Evolutionary conservation across 2,797 vertebrate genomes (phyloP), one percentile per base, ranked within the genome.

Genomic region (Carduelis carduelis): DNA sequence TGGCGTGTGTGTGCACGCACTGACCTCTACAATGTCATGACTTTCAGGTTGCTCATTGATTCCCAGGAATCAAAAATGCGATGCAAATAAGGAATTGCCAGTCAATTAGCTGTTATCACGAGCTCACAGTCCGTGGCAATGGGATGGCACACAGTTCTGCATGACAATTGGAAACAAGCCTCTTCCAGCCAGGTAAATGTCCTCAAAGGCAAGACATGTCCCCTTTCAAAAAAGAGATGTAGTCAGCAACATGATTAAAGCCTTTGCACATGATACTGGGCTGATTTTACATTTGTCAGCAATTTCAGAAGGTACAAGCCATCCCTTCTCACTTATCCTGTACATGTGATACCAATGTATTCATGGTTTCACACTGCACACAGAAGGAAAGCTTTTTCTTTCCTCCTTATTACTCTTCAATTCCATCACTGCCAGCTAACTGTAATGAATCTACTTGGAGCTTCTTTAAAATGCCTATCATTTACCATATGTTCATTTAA

Each of bases 11-110:
- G 10, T 13, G n/a, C 12, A 23, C 39, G 64, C 32, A 39, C 59
- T 90, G 93, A 96, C 92, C 93, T 96, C 91, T 85, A 39, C 94
- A 94, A 78, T 86, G 95, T 64, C 86, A 60, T 75, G 94, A 88
- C 91, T 96, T 97, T 96, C 89, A 90, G 77, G 82, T 71, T 93
- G 63, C 43, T 93, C 83, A 90, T 81, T 95, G 90, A 95, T 96
- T 96, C 90, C 65, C 4, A 1, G 35, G 61, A 80, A 95, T 69
- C 76, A 93, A 94, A 93, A 96, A 85, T 83, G 65, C 0, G 5
- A 93, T 92, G 87, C 89, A 96, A 97, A 85, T 87, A 91, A 97
- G 85, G 69, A 79, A 92, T 89, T 66, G 55, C 32, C 65, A 94
- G 70, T 92, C 92, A 90, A 96, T 90, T 91, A 93, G 89, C 75